Evolutionary conservation across 2,797 vertebrate genomes (phyloP).

Genomic region (Anniella stebbinsi): DNA sequence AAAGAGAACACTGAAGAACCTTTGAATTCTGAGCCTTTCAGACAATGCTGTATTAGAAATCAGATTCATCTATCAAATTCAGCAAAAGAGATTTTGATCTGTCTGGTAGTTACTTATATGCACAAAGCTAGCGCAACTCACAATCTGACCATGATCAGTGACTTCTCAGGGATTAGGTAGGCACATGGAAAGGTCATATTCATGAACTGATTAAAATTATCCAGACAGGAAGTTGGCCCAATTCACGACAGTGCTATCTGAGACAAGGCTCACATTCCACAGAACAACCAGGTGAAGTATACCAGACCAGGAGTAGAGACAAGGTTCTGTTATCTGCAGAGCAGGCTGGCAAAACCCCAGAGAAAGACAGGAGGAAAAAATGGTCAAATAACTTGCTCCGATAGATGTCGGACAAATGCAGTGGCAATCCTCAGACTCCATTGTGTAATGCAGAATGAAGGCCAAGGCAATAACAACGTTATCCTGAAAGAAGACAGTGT

Average conservation of each 20-base stretch:
- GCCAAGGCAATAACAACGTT: constrained; percentile 15
- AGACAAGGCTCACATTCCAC: constrained; percentile 23
- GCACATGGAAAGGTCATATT: constrained; percentile 58
- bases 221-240: constrained; percentile 60
- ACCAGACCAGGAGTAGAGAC: constrained; percentile 30
- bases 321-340: constrained; percentile 16
- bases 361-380: background rate
- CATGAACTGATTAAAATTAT: constrained; percentile 42
- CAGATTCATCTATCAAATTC: constrained; percentile 25
- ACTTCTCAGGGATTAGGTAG: constrained; percentile 46
- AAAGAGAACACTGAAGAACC: constrained; percentile 47
- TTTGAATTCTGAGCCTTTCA: constrained; percentile 40
- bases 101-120: constrained; percentile 39
- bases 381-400: constrained; percentile 1
- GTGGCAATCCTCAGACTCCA: constrained; percentile 3
- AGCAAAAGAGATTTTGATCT: constrained; percentile 51
- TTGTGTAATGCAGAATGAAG: constrained; percentile 26
- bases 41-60: constrained; percentile 59
- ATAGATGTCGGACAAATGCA: background rate
- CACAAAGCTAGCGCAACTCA: constrained; percentile 16
- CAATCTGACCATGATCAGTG: constrained; percentile 18
- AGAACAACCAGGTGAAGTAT: background rate
- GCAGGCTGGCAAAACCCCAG: background rate
- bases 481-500: constrained; percentile 27
- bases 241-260: background rate